These are phyloP conservation scores for Upupa epops DNA, from an alignment of 2,113 vertebrate genomes.

Conservation along the genomic window DNA sequence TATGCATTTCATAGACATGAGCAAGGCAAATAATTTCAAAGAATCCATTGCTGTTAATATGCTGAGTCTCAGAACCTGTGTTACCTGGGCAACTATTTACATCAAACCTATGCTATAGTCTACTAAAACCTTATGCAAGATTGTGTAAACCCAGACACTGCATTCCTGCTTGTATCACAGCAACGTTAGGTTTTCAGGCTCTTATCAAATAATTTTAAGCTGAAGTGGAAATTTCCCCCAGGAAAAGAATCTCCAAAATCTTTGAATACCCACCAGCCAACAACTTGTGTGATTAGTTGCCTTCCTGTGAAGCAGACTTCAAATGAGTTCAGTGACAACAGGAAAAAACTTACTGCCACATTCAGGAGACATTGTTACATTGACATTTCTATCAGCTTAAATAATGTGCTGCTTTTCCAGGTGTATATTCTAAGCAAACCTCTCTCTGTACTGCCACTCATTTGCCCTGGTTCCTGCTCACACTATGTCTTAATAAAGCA, in stretches of 20 bases:
- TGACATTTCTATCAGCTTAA: constrained; percentile 1
- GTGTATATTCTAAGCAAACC: not conserved
- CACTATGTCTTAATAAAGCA: not conserved
- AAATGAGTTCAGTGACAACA: not conserved
- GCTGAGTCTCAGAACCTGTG: not conserved
- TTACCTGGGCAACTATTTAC: not conserved
- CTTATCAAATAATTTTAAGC: not conserved
- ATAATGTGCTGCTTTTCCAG: not conserved
- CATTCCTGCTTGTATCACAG: not conserved
- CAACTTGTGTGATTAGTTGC: not conserved
- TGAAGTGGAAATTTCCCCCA: not conserved
- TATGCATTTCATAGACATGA: not conserved
- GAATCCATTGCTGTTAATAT: not conserved
- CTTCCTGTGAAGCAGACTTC: not conserved
- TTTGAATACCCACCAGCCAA: not conserved
- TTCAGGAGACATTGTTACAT: not conserved
- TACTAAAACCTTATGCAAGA: not conserved
- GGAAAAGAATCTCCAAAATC: not conserved
- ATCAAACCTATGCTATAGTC: not conserved
- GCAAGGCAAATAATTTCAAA: not conserved
- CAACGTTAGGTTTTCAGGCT: not conserved
- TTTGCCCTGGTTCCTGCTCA: not conserved
- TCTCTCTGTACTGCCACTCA: not conserved
- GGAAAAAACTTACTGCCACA: not conserved
- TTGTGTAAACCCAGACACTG: not conserved